Evolutionary conservation across 1,140 invertebrate genomes (phyloP), one percentile per base, ranked within the genome.

Genomic region (Nymphalis io): DNA sequence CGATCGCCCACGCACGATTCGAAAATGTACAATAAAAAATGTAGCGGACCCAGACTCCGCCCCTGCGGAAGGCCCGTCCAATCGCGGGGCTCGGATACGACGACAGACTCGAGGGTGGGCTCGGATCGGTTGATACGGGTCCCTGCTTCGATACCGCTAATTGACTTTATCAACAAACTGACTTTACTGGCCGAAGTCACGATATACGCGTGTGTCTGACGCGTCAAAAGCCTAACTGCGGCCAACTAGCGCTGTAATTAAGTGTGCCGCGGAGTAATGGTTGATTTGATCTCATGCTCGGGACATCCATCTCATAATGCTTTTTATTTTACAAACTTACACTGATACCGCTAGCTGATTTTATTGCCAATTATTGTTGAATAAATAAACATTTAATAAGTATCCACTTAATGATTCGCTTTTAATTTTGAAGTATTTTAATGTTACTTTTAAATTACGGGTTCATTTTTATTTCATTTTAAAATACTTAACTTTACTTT

Each of bases 91-190:
- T 60, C 42, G 74, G 76, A 84, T 82, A 79, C 74, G 72, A 68
- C 81, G 78, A 78, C 81, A 74, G 80, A 69, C 76, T 70, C 79
- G 85, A 84, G 81, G 85, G 89, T 89, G 86, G 86, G 87, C 83
- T 83, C 73, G 71, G 80, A 82, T 88, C 83, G 81, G 73, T 83
- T 84, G 86, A 89, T 89, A 88, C 84, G 79, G 85, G 85, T 84
- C 85, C 81, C 87, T 84, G 82, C 87, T 89, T 86, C 88, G 89
- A 91, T 90, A 90, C 83, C 78, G 85, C 87, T 91, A 91, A 91
- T 91, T 91, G 89, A 89, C 88, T 90, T 90, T 91, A 91, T 91
- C 89, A 91, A 91, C 89, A 91, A 88, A 89, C 85, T 79, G 85
- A 89, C 84, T 88, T 91, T 88, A 90, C 88, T 86, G 88, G 87